These are phyloP conservation scores for Hyles euphorbiae DNA, from an alignment of 1,140 invertebrate species.

Conservation along the genomic window DNA sequence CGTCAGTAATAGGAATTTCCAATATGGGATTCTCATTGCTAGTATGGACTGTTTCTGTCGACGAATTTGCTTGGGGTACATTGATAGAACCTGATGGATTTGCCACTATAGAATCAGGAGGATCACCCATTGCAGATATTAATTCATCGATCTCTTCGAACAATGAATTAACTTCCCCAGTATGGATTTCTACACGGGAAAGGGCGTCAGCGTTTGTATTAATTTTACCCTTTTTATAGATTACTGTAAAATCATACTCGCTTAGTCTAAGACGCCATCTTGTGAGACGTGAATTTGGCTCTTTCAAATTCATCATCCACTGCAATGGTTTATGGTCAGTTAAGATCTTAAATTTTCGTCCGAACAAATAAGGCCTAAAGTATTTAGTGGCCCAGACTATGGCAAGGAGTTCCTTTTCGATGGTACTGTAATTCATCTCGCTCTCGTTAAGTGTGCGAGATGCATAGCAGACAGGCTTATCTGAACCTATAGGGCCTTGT, in stretches of 20 bases:
- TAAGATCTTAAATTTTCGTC: slow-evolving; percentile 8
- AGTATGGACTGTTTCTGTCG: slow-evolving; percentile 14
- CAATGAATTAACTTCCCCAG: slow-evolving; percentile 12
- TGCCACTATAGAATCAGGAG: too few species aligned
- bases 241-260: slow-evolving; percentile 13
- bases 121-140: too few species aligned
- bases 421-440: slow-evolving; percentile 14
- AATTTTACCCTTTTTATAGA: slow-evolving; percentile 15
- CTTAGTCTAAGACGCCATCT: slow-evolving; percentile 15
- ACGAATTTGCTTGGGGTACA: too few species aligned
- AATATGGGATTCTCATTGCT: slow-evolving; percentile 17
- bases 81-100: not conserved
- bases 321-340: slow-evolving; percentile 10
- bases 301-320: slow-evolving; percentile 13
- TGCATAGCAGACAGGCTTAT: slow-evolving; percentile 16
- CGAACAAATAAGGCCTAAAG: slow-evolving; percentile 10
- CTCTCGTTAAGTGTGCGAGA: slow-evolving; percentile 15
- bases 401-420: slow-evolving; percentile 5
- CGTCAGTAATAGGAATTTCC: slow-evolving; percentile 19
- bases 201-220: slow-evolving; percentile 16
- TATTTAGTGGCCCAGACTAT: slow-evolving; percentile 10
- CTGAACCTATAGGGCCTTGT: slow-evolving; percentile 13
- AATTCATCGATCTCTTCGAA: too few species aligned
- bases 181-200: slow-evolving; percentile 14
- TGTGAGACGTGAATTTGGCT: slow-evolving; percentile 11